Conservation (phyloP, 2,888 invertebrate species). For the Tinea trinotella region DNA sequence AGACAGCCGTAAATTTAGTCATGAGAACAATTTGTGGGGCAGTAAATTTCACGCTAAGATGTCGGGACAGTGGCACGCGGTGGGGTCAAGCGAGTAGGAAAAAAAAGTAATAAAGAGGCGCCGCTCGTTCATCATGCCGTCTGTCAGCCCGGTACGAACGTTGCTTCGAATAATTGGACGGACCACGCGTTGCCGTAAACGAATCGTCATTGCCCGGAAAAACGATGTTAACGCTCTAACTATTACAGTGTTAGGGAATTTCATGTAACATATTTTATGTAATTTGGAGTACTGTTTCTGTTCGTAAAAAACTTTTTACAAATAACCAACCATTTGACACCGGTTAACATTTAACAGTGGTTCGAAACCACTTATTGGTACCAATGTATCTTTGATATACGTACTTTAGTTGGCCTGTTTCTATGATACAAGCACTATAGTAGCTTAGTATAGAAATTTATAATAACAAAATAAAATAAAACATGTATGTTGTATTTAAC, state of each 20-base stretch:
- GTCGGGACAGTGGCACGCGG: constrained; percentile 10
- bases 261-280: constrained; percentile 45
- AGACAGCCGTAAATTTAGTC: constrained; percentile 7
- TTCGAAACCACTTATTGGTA: too few relatives aligned
- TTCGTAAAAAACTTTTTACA: too few relatives aligned
- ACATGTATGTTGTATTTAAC: too few relatives aligned
- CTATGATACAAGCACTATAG: too few relatives aligned
- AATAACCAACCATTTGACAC: too few relatives aligned
- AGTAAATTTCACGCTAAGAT: constrained; percentile 18
- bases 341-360: too few relatives aligned
- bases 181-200: constrained; percentile 29
- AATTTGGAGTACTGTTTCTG: background rate
- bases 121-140: constrained; percentile 42
- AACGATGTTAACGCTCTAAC: constrained; percentile 3
- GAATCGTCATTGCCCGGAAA: constrained; percentile 32
- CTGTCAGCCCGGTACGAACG: constrained; percentile 32
- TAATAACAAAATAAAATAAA: too few relatives aligned
- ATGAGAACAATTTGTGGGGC: constrained; percentile 10
- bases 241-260: constrained; percentile 47
- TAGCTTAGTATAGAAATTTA: too few relatives aligned
- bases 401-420: too few relatives aligned
- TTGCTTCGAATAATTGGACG: constrained; percentile 43
- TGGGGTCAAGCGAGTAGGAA: constrained; percentile 17
- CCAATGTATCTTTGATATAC: too few relatives aligned
- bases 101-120: constrained; percentile 39